Evolutionary conservation across 2,113 vertebrate species (phyloP).

Genomic region (Albula glossodonta): DNA sequence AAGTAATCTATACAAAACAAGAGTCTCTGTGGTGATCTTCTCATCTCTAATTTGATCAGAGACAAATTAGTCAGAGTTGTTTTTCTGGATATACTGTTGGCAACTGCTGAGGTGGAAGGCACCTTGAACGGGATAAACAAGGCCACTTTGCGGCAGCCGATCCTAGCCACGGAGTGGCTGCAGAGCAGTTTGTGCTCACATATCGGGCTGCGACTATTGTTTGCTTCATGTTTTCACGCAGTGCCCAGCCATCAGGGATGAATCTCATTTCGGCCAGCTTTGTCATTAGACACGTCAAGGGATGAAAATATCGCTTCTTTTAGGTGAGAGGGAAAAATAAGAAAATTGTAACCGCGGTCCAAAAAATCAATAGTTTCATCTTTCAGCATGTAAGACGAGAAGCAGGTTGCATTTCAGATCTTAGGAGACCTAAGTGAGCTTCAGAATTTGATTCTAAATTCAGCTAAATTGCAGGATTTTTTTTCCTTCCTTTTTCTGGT

Average conservation of each 20-base stretch:
- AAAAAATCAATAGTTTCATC: slow-evolving; percentile 62
- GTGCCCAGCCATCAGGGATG: background rate
- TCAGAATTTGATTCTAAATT: background rate
- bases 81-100: background rate
- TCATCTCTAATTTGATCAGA: background rate
- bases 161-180: background rate
- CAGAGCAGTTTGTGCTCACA: background rate
- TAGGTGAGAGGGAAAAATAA: slow-evolving; percentile 56
- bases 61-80: background rate
- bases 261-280: slow-evolving; percentile 17
- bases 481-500: background rate
- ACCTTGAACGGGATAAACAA: background rate
- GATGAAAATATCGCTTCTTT: slow-evolving; percentile 40
- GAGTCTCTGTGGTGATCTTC: background rate
- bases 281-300: slow-evolving; percentile 45
- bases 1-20: background rate
- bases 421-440: background rate
- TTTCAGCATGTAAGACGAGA: slow-evolving; percentile 27
- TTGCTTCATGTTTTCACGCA: background rate
- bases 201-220: background rate
- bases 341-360: slow-evolving; percentile 45
- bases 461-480: background rate
- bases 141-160: too few relatives aligned
- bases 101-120: background rate
- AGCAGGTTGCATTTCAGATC: slow-evolving; percentile 14